Evolutionary conservation across 92 coral and sea anemone species (phyloP).

Genomic region (Siderastrea radians): DNA sequence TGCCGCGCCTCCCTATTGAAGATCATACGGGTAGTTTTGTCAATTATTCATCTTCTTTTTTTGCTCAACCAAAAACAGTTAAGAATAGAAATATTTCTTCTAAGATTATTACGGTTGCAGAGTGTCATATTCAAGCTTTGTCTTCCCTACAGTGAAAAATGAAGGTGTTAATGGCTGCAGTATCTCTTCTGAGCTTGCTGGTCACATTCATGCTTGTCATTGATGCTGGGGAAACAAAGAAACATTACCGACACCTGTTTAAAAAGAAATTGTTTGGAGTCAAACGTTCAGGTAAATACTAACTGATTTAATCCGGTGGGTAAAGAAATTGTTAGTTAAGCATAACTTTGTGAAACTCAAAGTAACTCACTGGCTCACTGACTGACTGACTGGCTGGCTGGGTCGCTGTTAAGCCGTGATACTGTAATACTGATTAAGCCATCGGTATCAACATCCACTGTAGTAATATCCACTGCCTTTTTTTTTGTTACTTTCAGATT

Average conservation of each 20-base stretch:
- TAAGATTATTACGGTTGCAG: neutral
- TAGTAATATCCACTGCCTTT: neutral
- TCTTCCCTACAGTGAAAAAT: neutral
- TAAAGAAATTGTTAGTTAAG: no score
- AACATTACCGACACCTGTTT: neutral
- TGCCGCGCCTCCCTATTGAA: no score
- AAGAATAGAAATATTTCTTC: no score
- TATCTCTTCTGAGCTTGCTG: neutral
- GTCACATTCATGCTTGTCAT: neutral
- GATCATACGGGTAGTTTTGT: no score
- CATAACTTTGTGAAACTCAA: neutral
- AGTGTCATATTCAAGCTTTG: neutral
- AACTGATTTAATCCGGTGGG: no score
- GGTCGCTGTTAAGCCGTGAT: no score
- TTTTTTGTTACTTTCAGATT: neutral
- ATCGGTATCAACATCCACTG: neutral
- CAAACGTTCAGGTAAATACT: slow-evolving; percentile 18
- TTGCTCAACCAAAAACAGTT: no score
- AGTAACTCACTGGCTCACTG: no score
- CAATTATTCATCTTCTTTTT: no score
- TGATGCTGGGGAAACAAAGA: neutral
- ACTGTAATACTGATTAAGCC: neutral
- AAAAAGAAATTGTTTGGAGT: neutral
- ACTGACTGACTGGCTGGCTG: no score
- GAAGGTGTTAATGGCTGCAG: neutral